Base-by-base conservation (phyloP, 2,113 vertebrate genomes). In the Nibea albiflora region DNA sequence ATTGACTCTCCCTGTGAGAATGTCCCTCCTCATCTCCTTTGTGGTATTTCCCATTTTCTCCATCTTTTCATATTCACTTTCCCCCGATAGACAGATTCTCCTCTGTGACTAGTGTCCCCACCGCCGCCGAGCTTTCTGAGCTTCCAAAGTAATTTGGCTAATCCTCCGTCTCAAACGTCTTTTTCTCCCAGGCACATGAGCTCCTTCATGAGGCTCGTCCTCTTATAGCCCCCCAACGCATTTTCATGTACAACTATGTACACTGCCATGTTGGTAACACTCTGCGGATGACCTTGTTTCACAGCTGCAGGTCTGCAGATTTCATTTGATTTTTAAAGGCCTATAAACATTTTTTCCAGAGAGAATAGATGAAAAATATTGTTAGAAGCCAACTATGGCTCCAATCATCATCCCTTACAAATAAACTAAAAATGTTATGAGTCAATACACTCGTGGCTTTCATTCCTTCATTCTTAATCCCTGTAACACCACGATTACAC, bases 111-210 rank as follows among this genome's bases (percentile, higher is more conserved):
- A 76, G 76, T 68, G 53, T 75, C 50, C 15, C 53, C 64, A 49
- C 26, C 12, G 54, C 31, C 2, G 9, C 60, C 31, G 15, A 80
- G 64, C 58, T 42, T 66, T 66, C 60, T 44, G 53, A 22, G 57
- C 67, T 44, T 81, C 16, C 10, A 57, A 73, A 88, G 69, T 83
- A 28, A 73, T 31, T 81, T 39, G 10, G 44, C 69, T 85, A 81
- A 90, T 88, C 83, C 54, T n/a, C 0, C 14, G 12, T 80, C 47
- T 52, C 58, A 24, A 67, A 72, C 53, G 46, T 68, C n/a, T 47
- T 35, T 73, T 71, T 74, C 57, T 58, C 42, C n/a, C 16, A 69
- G 9, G 5, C 44, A 46, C 57, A 72, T 2, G 44, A 52, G 47
- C 17, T 72, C 22, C 24, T 77, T 72, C 19, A 54, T 47, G 47